Percentiles rank a stretch among this genome's conserved stretches.
Conservation (phyloP, 2,113 vertebrate species). For the Trichomycterus rosablanca region DNA sequence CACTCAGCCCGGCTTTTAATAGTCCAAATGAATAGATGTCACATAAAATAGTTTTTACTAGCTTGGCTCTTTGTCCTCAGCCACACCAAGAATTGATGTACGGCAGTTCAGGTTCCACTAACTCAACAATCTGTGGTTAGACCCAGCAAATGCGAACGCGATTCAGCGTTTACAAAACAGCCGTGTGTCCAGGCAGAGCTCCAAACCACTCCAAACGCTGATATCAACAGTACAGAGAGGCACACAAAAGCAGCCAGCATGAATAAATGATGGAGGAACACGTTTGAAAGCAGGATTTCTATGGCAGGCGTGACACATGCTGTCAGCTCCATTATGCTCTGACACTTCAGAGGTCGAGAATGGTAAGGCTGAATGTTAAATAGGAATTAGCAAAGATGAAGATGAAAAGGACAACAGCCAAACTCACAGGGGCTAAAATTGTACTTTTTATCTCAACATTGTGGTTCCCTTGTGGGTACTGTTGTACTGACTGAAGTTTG, state of each 20-base stretch:
- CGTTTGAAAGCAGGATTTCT: slow-evolving; percentile 16
- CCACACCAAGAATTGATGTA: slow-evolving; percentile 32
- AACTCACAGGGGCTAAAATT: not conserved
- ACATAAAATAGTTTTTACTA: slow-evolving; percentile 46
- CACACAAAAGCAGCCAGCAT: slow-evolving; percentile 45
- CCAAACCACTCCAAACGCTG: slow-evolving; percentile 16
- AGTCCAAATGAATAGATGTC: slow-evolving; percentile 46
- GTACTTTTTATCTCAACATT: not conserved
- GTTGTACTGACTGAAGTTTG: too few relatives aligned
- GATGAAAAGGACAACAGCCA: slow-evolving; percentile 11
- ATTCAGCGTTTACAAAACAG: slow-evolving; percentile 22
- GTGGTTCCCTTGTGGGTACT: not conserved
- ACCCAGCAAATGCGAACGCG: slow-evolving; percentile 17
- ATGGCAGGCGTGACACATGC: slow-evolving; percentile 10
- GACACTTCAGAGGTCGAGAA: slow-evolving; percentile 11
- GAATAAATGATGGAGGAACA: slow-evolving; percentile 49
- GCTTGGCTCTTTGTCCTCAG: slow-evolving; percentile 35
- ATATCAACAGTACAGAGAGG: slow-evolving; percentile 32
- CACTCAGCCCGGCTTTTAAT: slow-evolving; percentile 26
- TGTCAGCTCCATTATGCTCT: slow-evolving; percentile 31
- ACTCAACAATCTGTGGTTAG: slow-evolving; percentile 13
- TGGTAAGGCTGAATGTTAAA: slow-evolving; percentile 16
- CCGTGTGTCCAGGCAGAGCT: slow-evolving; percentile 48
- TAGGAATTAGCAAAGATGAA: slow-evolving; percentile 20
- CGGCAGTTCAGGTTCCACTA: slow-evolving; percentile 3